phyloP scores from a whole-genome alignment of 64 coral and sea anemone species.

The Stichodactyla mertensii region DNA sequence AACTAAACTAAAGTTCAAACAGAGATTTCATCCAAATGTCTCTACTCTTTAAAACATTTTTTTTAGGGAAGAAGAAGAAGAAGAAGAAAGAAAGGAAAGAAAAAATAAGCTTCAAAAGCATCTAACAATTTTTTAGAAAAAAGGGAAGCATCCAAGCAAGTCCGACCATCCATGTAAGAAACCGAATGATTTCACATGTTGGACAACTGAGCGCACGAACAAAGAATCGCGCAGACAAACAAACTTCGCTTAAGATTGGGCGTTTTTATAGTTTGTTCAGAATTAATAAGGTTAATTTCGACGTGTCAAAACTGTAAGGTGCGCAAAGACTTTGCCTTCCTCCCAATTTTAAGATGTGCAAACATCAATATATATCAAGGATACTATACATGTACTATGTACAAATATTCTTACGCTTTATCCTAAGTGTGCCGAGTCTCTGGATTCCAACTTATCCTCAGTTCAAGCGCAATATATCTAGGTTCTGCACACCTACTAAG shows the following conservation, averaged over 20 bases:
- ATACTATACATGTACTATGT: background rate
- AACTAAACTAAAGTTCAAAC: slow-evolving; percentile 1
- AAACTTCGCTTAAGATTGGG: background rate
- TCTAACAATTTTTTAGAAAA: background rate
- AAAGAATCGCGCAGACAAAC: background rate
- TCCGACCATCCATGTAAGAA: background rate
- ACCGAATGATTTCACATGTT: background rate
- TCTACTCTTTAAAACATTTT: background rate
- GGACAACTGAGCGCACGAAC: background rate
- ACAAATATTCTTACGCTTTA: background rate
- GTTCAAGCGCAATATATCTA: background rate
- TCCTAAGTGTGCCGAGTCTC: background rate
- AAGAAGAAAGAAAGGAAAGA: too few species aligned
- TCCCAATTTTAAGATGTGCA: slow-evolving; percentile 9
- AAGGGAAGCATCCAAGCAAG: background rate
- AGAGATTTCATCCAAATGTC: background rate
- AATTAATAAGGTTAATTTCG: slow-evolving; percentile 18
- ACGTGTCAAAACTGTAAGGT: background rate
- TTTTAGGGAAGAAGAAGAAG: background rate
- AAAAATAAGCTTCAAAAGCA: too few species aligned
- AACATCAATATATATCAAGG: background rate
- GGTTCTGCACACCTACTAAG: background rate
- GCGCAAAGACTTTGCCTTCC: slow-evolving; percentile 8
- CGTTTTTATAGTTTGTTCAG: slow-evolving; percentile 1
- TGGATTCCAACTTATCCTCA: background rate